These are phyloP conservation scores for Prolemur simus DNA, from an alignment of 2,113 vertebrate genomes.

Conservation along the genomic window DNA sequence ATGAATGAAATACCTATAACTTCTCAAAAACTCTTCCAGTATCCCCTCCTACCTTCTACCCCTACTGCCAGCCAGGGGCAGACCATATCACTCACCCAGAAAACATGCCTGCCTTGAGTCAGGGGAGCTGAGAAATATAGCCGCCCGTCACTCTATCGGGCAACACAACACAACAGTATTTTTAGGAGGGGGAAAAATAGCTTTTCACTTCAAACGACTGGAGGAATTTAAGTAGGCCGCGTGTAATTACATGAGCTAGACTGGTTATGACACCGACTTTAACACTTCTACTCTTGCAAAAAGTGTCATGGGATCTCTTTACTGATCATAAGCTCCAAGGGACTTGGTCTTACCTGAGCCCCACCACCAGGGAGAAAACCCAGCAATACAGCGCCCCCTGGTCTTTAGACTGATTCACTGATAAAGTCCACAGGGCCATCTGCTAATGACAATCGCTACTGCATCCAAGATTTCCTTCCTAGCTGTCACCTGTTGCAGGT, in stretches of 20 bases:
- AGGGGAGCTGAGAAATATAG: neutral
- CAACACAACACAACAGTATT: constrained; percentile 54
- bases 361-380: neutral
- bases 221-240: constrained; percentile 61
- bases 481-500: neutral
- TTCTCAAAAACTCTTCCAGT: neutral
- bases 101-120: neutral
- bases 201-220: constrained; percentile 73
- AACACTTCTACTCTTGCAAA: constrained; percentile 56
- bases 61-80: neutral
- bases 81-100: neutral
- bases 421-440: neutral
- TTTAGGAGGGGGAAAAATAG: constrained; percentile 68
- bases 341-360: neutral
- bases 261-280: constrained; percentile 46
- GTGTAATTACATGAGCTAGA: constrained; percentile 51
- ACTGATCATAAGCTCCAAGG: neutral
- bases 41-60: neutral
- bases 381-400: constrained; percentile 21
- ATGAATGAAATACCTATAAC: neutral
- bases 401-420: neutral
- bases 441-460: neutral
- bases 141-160: neutral
- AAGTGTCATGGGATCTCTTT: constrained; percentile 50
- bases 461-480: neutral